phyloP scores from a whole-genome alignment of 1,140 invertebrate genomes.

The Zaprionus vittiger region DNA sequence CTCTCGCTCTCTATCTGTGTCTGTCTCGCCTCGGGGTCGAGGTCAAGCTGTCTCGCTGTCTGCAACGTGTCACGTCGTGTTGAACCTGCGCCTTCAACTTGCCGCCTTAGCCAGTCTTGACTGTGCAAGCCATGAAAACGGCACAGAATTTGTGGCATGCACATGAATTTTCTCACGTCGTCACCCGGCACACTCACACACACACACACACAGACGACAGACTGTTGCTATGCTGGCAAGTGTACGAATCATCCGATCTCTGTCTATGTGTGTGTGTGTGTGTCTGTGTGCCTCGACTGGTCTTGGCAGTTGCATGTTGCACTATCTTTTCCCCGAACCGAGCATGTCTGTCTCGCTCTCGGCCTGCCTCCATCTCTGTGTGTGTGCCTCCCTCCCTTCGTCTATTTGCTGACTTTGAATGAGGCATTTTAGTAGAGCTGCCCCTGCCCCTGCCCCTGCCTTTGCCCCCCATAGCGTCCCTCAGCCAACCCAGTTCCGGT shows the following conservation, averaged over 20 bases:
- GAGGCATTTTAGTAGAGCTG: constrained; percentile 30
- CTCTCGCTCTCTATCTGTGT: background rate
- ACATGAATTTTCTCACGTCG: constrained; percentile 80
- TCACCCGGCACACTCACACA: constrained; percentile 48
- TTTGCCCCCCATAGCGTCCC: background rate
- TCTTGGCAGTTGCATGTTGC: constrained; percentile 75
- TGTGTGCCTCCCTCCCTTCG: constrained; percentile 20
- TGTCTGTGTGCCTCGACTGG: constrained; percentile 53
- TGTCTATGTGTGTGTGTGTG: constrained; percentile 32
- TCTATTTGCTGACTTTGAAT: constrained; percentile 64
- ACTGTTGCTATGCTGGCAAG: constrained; percentile 58
- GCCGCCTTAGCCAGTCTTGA: constrained; percentile 1
- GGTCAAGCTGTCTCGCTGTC: background rate
- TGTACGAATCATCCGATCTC: background rate
- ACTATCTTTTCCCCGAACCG: constrained; percentile 78
- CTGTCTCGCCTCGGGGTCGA: constrained; percentile 3
- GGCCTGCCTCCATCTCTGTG: constrained; percentile 8
- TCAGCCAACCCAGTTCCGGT: constrained; percentile 45
- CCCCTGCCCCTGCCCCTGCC: constrained; percentile 14
- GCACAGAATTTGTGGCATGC: constrained; percentile 80
- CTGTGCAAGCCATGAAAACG: constrained; percentile 56
- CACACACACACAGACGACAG: constrained; percentile 34
- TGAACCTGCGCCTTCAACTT: background rate
- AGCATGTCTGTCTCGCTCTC: constrained; percentile 23
- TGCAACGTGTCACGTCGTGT: background rate